phyloP scores from a whole-genome alignment of 2,113 vertebrate species.

The Albula glossodonta region DNA sequence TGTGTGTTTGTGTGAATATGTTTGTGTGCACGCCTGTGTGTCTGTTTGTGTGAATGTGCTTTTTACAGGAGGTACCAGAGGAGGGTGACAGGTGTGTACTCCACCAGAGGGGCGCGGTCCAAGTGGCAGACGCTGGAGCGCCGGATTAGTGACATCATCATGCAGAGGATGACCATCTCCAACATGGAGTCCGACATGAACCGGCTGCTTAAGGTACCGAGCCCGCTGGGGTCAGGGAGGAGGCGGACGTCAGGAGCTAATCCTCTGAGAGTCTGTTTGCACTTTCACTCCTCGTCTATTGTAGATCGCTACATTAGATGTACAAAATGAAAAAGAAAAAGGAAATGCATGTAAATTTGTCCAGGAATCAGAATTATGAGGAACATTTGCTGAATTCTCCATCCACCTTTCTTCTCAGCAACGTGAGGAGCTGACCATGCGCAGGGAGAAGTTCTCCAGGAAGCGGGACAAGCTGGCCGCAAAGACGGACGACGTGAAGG shows the following conservation, averaged over 20 bases:
- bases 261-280: background rate
- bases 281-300: background rate
- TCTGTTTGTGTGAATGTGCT: too few relatives aligned
- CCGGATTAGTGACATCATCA: conserved; percentile 90
- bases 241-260: background rate
- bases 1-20: background rate
- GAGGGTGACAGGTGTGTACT: conserved; percentile 72
- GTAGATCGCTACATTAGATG: background rate
- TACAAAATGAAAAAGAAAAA: background rate
- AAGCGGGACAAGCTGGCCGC: conserved; percentile 80
- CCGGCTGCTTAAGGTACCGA: conserved; percentile 83
- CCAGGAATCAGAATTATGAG: too few relatives aligned
- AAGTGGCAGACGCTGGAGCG: conserved; percentile 95
- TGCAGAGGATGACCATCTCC: conserved; percentile 97
- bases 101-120: conserved; percentile 79
- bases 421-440: conserved; percentile 92
- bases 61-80: conserved; percentile 77
- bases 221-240: too few relatives aligned
- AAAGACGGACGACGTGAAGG: conserved; percentile 74
- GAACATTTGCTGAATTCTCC: background rate
- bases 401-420: conserved; percentile 66
- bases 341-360: too few relatives aligned
- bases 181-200: conserved; percentile 99
- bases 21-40: background rate
- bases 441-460: conserved; percentile 84